Evolutionary conservation across 2,888 invertebrate genomes (phyloP).

Genomic region (Miltochrista miniata): DNA sequence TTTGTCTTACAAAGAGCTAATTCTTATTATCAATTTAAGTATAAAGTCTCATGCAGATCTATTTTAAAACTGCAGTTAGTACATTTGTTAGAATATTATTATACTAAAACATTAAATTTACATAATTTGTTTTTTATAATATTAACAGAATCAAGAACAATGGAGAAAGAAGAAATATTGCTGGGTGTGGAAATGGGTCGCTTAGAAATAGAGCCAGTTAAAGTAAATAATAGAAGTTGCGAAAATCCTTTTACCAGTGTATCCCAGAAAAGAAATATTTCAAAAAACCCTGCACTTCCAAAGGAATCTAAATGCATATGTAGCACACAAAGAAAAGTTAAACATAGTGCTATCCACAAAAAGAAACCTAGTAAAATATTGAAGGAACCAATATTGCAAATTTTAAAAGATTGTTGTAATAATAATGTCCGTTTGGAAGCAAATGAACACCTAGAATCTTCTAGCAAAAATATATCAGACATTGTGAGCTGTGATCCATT

Average conservation of each 20-base stretch:
- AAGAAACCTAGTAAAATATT: slow-evolving; percentile 76
- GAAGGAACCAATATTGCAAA: slow-evolving; percentile 82
- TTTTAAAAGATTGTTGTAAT: slow-evolving; percentile 58
- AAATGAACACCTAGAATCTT: slow-evolving; percentile 35
- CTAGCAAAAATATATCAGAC: slow-evolving; percentile 35
- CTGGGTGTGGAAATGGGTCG: slow-evolving; percentile 81
- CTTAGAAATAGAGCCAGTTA: slow-evolving; percentile 81
- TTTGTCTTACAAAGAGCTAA: too few species aligned
- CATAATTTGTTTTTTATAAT: too few species aligned
- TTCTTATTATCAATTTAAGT: too few species aligned
- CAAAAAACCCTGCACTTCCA: slow-evolving; percentile 37
- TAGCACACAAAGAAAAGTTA: slow-evolving; percentile 47
- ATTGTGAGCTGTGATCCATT: slow-evolving; percentile 51
- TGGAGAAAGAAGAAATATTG: slow-evolving; percentile 76
- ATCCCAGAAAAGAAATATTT: slow-evolving; percentile 26
- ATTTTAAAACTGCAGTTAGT: too few species aligned
- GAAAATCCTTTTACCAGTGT: slow-evolving; percentile 61
- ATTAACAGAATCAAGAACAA: slow-evolving; percentile 43
- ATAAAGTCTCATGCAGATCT: too few species aligned
- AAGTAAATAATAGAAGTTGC: slow-evolving; percentile 49
- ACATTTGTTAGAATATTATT: too few species aligned
- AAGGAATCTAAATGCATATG: slow-evolving; percentile 59
- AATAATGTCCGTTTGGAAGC: slow-evolving; percentile 31
- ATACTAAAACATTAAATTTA: too few species aligned
- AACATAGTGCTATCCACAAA: slow-evolving; percentile 57